Evolutionary conservation across 92 coral and sea anemone species (phyloP).

Genomic region (Palythoa grandiflora): DNA sequence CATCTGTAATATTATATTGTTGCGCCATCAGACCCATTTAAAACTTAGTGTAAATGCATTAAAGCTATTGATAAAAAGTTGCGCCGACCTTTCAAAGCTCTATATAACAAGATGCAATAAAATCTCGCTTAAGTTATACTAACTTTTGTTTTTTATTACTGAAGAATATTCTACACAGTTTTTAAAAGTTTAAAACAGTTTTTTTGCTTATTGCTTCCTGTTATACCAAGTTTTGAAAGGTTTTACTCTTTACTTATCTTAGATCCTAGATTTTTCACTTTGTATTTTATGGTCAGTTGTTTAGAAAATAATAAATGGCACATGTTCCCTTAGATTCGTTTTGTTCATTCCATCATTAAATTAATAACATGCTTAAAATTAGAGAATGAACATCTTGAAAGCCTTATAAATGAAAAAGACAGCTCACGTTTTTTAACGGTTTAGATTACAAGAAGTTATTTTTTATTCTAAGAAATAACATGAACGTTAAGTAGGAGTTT

Average conservation of each 20-base stretch:
- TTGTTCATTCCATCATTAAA: slow-evolving; percentile 12
- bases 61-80: slow-evolving; percentile 51
- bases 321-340: not conserved
- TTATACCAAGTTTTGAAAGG: too few species aligned
- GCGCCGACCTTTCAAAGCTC: slow-evolving; percentile 43
- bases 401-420: not conserved
- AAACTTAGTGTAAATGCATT: slow-evolving; percentile 35
- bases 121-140: not conserved
- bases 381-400: slow-evolving; percentile 6
- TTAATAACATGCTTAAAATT: not conserved
- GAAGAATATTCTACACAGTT: slow-evolving; percentile 5
- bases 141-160: not conserved
- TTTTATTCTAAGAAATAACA: not conserved
- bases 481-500: not conserved
- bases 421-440: not conserved
- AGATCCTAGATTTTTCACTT: not conserved
- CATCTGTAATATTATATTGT: slow-evolving; percentile 27
- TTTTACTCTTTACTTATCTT: too few species aligned
- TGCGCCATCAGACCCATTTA: slow-evolving; percentile 1
- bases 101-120: slow-evolving; percentile 21
- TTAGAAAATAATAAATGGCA: slow-evolving; percentile 15
- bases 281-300: slow-evolving; percentile 11
- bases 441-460: not conserved
- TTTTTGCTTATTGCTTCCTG: not conserved
- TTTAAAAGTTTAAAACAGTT: slow-evolving; percentile 13